Base-by-base conservation (phyloP, 2,888 invertebrate genomes). In the Andrena chrysosceles region DNA sequence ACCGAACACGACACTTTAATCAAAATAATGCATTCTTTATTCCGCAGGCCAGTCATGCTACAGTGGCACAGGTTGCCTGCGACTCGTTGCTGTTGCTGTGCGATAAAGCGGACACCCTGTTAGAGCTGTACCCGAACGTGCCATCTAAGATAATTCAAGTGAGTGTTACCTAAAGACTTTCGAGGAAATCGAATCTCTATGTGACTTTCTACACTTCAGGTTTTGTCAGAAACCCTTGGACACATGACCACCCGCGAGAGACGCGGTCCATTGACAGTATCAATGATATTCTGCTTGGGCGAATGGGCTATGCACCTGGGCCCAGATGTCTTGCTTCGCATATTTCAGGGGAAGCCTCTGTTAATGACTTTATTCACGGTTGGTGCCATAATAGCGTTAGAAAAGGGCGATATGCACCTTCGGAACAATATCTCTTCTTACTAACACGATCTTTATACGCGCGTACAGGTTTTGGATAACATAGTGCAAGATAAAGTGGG, bases 281-380 rank as follows among this genome's bases (percentile, higher is more conserved):
- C 98, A 0, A 95, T 99, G 88, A 95, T 99, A 90, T 96, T 99
- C 75, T 98, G 98, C 92, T 95, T 99, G 81, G 98, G 98, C 0
- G 99, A 99, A 94, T 99, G 98, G 96, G 98, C 98, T 74, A 98
- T 99, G 96, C 95, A 97, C 66, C 96, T 99, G 88, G 97, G 97
- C 0, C 96, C 96, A 0, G 91, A 94, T n/a, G 94, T 96, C 68
- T 94, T 97, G 85, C 93, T 97, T 92, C 94, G 95, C 54, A 94
- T 95, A 77, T 95, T 94, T 33, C 95, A 95, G 73, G 95, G 94
- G 31, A 95, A 95, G 85, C 94, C 95, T 64, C 92, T 96, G 35
- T 94, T 97, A 77, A 95, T 97, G 59, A 96, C 96, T 80, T 96
- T 98, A 85, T 96, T 98, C 92, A 96, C 96, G 93, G 97, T 97